Base-by-base conservation (phyloP, 2,113 vertebrate genomes). In the Toxostoma redivivum region DNA sequence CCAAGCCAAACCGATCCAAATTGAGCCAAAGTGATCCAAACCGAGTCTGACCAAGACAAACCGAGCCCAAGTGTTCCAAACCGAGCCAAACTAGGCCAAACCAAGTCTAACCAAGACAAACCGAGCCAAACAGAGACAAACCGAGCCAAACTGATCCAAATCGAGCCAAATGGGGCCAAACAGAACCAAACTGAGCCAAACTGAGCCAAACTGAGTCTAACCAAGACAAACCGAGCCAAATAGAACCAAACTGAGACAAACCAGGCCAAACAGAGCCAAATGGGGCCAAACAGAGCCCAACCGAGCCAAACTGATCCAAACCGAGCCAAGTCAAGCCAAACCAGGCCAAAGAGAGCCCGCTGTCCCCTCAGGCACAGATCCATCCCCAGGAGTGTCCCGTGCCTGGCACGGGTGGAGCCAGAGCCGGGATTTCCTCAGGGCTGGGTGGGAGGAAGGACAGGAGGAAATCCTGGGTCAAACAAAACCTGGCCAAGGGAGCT, bases 91-190 rank as follows among this genome's bases (percentile, higher is more conserved):
- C 11, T 0, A 40, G 38, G 38, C 38, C 38, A 40, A 40, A 40
- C 12, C 38, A 12, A 40, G 38, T 40, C 38, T 40, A 40, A 40
- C 38, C 38, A 40, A 40, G 38, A 40, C 38, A 40, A 40, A 40
- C 38, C 10, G 38, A 40, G 38, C 38, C 38, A 40, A 40, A 40
- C 10, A 11, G 38, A 11, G 9, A 4, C 9, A 21, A 40, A 62
- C 8, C 0, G 10, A 16, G 33, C 5, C 9, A 21, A 50, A 38
- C 3, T 0, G 3, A 14, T 38, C 6, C 18, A 20, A 38, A 38
- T 11, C 3, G 24, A 12, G 35, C 3, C 25, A 37, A 69, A 11
- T 18, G 0, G 10, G 6, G 45, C 5, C 25, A 25, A 47, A 47
- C 33, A 0, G 7, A 6, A 24, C 9, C 12, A 21, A 35, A 48